phyloP scores from a whole-genome alignment of 2,888 invertebrate species.

The Lochmaea capreae region DNA sequence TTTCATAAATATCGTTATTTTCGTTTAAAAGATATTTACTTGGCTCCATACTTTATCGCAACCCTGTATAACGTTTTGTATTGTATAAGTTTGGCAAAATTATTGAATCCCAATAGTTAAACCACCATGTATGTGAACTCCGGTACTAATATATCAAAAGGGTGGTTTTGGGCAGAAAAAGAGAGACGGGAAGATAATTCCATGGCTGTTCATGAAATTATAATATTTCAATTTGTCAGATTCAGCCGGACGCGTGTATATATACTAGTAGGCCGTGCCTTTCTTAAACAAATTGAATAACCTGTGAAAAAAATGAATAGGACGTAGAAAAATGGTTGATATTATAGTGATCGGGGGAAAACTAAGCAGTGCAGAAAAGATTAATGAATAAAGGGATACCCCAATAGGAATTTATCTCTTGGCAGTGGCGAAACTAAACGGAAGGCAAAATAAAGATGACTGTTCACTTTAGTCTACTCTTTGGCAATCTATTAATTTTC shows the following conservation, averaged over 20 bases:
- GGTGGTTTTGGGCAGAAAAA: slow-evolving; percentile 6
- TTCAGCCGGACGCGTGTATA: slow-evolving; percentile 44
- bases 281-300: slow-evolving; percentile 44
- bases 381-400: slow-evolving; percentile 37
- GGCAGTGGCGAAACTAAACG: slow-evolving; percentile 7
- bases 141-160: slow-evolving; percentile 30
- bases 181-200: slow-evolving; percentile 6
- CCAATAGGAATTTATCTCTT: slow-evolving; percentile 41
- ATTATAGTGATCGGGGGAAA: slow-evolving; percentile 38
- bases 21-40: too few relatives aligned
- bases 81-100: background rate
- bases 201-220: slow-evolving; percentile 45
- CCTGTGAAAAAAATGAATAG: slow-evolving; percentile 45
- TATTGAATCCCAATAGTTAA: background rate
- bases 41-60: too few relatives aligned
- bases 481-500: background rate
- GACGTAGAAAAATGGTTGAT: slow-evolving; percentile 37
- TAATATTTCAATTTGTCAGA: slow-evolving; percentile 50
- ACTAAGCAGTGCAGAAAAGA: slow-evolving; percentile 43
- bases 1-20: too few relatives aligned
- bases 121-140: background rate
- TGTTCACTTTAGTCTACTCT: background rate
- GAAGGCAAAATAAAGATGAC: background rate
- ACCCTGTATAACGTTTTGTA: background rate
- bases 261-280: slow-evolving; percentile 19